These are phyloP conservation scores for Phylloscopus whistleri DNA, from an alignment of 2,113 vertebrate genomes.

Conservation along the genomic window DNA sequence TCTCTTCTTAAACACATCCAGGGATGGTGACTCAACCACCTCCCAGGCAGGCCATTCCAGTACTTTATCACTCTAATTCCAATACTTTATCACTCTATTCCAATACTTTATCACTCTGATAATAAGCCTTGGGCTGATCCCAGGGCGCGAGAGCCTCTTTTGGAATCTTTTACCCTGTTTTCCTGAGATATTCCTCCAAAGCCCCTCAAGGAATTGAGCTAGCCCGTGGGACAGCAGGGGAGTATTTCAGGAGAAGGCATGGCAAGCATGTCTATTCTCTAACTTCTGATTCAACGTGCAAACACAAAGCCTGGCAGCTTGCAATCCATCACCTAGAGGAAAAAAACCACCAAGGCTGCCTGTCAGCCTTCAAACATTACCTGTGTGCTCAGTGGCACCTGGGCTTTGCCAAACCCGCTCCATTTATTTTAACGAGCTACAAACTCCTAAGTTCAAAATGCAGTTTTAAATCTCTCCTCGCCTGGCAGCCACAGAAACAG, in stretches of 20 bases:
- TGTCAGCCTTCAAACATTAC: background rate
- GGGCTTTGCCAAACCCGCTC: background rate
- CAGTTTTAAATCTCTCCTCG: background rate
- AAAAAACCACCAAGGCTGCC: background rate
- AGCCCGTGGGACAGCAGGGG: no score
- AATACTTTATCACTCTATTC: no score
- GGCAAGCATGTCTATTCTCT: background rate
- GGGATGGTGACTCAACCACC: no score
- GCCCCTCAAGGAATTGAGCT: no score
- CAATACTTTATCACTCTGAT: no score
- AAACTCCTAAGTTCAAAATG: background rate
- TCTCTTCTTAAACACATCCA: no score
- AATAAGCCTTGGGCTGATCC: no score
- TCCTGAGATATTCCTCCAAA: no score
- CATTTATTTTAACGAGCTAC: background rate
- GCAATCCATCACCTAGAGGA: background rate
- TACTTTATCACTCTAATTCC: no score
- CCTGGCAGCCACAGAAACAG: background rate
- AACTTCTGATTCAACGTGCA: background rate
- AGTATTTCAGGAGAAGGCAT: background rate
- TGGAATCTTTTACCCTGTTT: no score
- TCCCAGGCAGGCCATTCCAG: no score
- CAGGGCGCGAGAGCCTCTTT: no score
- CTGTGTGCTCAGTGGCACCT: background rate
- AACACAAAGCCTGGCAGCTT: background rate